A percentile compares a stretch with the other conserved stretches of the same genome.
phyloP scores from a whole-genome alignment of 2,888 invertebrate genomes.

The Monopis laevigella region DNA sequence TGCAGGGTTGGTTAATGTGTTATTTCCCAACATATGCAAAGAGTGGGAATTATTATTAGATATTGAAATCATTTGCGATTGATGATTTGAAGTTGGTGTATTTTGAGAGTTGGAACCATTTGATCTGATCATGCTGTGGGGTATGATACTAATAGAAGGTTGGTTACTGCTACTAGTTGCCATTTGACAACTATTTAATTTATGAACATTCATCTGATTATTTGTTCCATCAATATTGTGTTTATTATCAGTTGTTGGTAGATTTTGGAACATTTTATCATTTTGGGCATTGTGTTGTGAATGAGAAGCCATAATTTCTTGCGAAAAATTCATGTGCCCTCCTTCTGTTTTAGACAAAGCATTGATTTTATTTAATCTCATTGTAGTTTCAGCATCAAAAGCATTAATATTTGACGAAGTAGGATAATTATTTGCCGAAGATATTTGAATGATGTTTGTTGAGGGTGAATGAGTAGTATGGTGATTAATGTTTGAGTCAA shows the following conservation, averaged over 20 bases:
- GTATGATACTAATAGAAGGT: constrained; percentile 53
- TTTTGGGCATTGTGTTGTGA: constrained; percentile 52
- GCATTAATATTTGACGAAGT: constrained; percentile 44
- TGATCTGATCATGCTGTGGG: constrained; percentile 48
- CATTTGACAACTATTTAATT: constrained; percentile 55
- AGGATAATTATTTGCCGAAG: constrained; percentile 55
- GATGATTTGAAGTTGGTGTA: constrained; percentile 39
- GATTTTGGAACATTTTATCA: constrained; percentile 54
- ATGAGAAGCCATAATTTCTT: constrained; percentile 59
- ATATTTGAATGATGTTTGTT: constrained; percentile 58
- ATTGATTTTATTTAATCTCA: constrained; percentile 57
- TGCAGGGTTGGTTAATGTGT: constrained; percentile 47
- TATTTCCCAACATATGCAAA: constrained; percentile 51
- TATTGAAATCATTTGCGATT: constrained; percentile 47
- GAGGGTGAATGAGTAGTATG: constrained; percentile 46
- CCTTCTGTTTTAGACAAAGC: constrained; percentile 57
- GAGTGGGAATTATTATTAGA: constrained; percentile 39
- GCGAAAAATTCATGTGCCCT: constrained; percentile 55
- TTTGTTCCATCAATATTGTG: constrained; percentile 38
- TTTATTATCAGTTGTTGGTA: constrained; percentile 47
- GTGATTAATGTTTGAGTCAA: constrained; percentile 41
- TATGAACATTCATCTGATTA: constrained; percentile 49
- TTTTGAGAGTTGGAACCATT: constrained; percentile 48
- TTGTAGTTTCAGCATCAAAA: constrained; percentile 55
- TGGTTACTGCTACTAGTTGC: constrained; percentile 35